Evolutionary conservation across 2,797 vertebrate genomes (phyloP), one percentile per base, ranked within the genome.

Genomic region (Morus bassanus): DNA sequence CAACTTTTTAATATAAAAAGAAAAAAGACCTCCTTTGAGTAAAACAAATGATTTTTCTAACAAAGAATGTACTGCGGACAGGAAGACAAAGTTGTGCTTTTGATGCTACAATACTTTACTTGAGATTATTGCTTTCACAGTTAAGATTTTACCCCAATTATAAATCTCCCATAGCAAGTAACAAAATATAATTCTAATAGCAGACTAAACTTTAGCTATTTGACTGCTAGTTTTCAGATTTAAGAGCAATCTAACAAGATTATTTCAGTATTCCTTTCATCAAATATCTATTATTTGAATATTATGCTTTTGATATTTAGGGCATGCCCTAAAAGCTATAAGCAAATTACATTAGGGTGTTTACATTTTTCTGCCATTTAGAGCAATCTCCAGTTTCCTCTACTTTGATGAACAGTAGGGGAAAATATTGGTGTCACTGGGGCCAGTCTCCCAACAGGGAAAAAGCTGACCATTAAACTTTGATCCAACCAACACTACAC

Each of bases 401-500:
- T 19, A 10, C 37, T 45, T 19, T 11, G 43, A 22, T 4, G 28
- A 48, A 4, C 35, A 45, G 22, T 1, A 17, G 21, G 25, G 39
- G 27, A 19, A 74, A 43, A 9, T 0, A 14, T 18, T 41, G 64
- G 12, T 28, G n/a, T 37, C 67, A 14, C 41, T 3, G 3, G 41
- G 37, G 56, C 37, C 39, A 21, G 37, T 10, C 27, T 78, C 57
- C 74, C 81, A 79, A 0, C 6, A 35, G 59, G 68, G n/a, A 11
- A 46, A 43, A 54, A 64, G 3, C 17, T 57, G 41, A 6, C 37
- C 8, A 45, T 9, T 4, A 18, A 53, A 41, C 46, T 19, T 45
- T 0, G 18, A 63, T 5, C 56, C 25, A 12, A 24, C 22, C 50
- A 6, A 16, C 0, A 25, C 50, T 9, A 10, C 19, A 1, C 1